A percentile compares a stretch with the other conserved stretches of the same genome.
Evolutionary conservation across 2,113 vertebrate species (phyloP).

Genomic region (Rhabdomys dilectus): DNA sequence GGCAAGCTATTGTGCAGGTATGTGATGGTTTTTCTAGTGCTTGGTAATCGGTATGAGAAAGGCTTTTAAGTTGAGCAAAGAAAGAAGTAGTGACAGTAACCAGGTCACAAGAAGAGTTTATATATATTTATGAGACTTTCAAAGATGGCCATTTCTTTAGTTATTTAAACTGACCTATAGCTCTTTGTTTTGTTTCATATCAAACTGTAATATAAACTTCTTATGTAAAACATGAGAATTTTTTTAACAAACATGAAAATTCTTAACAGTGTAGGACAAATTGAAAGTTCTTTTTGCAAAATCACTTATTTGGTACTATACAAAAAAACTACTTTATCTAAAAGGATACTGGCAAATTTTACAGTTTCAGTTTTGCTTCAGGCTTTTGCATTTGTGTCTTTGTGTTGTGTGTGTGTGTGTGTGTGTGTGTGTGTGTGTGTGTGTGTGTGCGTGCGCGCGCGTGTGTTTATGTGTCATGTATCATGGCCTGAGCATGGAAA

Average conservation of each 20-base stretch:
- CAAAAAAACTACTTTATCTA: not conserved
- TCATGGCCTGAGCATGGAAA: not conserved
- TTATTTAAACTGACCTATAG: conserved; percentile 39
- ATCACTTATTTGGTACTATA: not conserved
- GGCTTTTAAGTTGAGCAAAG: not conserved
- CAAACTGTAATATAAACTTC: not conserved
- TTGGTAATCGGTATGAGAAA: not conserved
- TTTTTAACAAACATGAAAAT: not conserved
- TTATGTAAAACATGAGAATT: not conserved
- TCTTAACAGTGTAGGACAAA: not conserved
- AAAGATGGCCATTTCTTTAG: not conserved
- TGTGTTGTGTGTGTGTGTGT: not conserved
- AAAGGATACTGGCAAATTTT: not conserved
- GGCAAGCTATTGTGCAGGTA: conserved; percentile 97
- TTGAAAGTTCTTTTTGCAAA: conserved; percentile 12
- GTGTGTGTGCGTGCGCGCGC: no score
- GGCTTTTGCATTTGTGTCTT: not conserved
- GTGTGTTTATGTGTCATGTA: fast-evolving
- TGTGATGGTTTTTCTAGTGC: not conserved
- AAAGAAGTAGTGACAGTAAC: not conserved
- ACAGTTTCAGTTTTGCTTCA: not conserved
- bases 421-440: no score
- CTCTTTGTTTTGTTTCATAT: not conserved
- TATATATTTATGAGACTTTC: not conserved
- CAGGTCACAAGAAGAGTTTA: not conserved